Conservation (phyloP, 2,113 vertebrate genomes). For the Delphinapterus leucas region DNA sequence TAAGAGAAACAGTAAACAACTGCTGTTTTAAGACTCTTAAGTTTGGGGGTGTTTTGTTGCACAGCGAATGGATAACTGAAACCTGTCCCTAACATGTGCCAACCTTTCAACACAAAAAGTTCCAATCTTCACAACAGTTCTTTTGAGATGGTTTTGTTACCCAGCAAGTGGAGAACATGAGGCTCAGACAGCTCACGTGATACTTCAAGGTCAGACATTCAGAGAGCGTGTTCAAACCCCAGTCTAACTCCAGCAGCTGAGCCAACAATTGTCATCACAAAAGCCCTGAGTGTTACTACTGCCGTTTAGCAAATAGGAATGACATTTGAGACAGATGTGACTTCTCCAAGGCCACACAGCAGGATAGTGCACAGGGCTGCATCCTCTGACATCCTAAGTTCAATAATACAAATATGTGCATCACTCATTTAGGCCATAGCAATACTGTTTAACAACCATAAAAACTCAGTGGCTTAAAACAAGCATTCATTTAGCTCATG, state of each 20-base stretch:
- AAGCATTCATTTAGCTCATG: too few species aligned
- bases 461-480: not conserved
- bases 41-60: not conserved
- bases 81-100: not conserved
- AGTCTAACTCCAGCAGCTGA: not conserved
- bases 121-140: not conserved
- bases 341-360: not conserved
- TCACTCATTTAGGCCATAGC: fast-evolving
- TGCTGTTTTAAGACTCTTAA: not conserved
- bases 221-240: not conserved
- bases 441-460: not conserved
- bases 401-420: fast-evolving
- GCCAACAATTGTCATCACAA: not conserved
- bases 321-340: not conserved
- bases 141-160: not conserved
- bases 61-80: not conserved
- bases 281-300: not conserved
- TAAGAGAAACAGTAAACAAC: not conserved
- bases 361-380: not conserved
- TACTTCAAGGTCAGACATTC: not conserved
- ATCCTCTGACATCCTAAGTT: too few species aligned
- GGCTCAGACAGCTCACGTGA: not conserved
- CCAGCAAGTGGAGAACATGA: not conserved
- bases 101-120: not conserved
- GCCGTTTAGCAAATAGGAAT: not conserved